These are phyloP conservation scores for Oreotrochilus melanogaster DNA, from an alignment of 2,113 vertebrate species.

Conservation along the genomic window DNA sequence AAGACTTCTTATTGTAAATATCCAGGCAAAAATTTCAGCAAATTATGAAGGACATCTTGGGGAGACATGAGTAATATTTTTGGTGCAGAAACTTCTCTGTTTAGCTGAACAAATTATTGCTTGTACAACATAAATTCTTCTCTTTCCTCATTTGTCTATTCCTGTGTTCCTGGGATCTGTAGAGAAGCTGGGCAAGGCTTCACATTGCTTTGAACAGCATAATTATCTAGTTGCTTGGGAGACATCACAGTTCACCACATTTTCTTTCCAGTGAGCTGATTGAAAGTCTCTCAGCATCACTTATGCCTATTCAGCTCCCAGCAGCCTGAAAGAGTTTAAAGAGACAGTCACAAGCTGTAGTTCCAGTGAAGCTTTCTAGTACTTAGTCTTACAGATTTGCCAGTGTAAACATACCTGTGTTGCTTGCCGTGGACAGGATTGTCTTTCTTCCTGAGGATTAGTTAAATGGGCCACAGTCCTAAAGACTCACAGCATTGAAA, in stretches of 20 bases:
- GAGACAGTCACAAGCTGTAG: constrained; percentile 8
- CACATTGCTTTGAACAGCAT: neutral
- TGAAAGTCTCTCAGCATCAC: constrained; percentile 3
- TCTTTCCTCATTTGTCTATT: neutral
- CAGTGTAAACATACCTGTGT: neutral
- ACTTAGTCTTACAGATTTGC: neutral
- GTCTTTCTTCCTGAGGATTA: neutral
- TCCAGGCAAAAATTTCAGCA: neutral
- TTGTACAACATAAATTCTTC: neutral
- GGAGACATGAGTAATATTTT: neutral
- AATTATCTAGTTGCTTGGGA: neutral
- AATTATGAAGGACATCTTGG: neutral
- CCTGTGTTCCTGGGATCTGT: neutral
- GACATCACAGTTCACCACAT: neutral
- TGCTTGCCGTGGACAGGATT: neutral
- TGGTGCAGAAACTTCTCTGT: neutral
- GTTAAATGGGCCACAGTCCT: neutral
- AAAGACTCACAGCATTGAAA: neutral
- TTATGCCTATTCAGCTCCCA: constrained; percentile 22
- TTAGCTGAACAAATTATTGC: neutral
- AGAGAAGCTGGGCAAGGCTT: neutral
- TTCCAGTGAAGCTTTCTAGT: neutral
- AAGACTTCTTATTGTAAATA: neutral
- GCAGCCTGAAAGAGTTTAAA: constrained; percentile 30
- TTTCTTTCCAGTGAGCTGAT: neutral